Base-by-base conservation (phyloP, 2,888 invertebrate genomes). In the Mamestra brassicae region DNA sequence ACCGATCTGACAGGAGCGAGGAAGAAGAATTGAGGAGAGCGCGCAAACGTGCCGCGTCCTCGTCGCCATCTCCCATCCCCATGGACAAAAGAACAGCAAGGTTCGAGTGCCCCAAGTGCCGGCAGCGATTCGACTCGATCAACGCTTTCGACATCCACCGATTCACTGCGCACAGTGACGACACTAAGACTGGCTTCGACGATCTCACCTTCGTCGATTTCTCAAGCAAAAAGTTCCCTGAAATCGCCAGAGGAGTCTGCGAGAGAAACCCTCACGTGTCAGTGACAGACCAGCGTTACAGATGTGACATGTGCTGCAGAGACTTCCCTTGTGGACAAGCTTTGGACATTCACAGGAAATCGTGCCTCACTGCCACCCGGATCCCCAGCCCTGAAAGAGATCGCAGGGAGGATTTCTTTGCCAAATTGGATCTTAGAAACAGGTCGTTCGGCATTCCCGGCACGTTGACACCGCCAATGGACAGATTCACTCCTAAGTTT, bases 171-270 rank as follows among this genome's bases (percentile, higher is more conserved):
- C 98, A 98, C 85, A 93, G 94, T 11, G 96, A 96, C 84, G 97
- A 97, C 79, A 95, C 97, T 1, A 97, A 97, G 62, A 94, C 97
- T 2, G 98, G 98, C 26, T 98, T 97, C 91, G 97, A 97, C 84
- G 98, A 98, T 92, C 94, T 98, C 71, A 97, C 97, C 3, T 98
- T 98, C 90, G 97, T 98, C n/a, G 98, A 98, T 90, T 98, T 98
- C 90, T 97, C 98, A 0, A 97, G 97, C 76, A 97, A 97, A 85
- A 98, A 98, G 91, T 98, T 98, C 90, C 97, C 98, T 0, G 97
- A 98, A 71, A 98, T 98, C 82, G 98, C 98, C 0, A 97, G 98
- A 81, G 97, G 97, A 38, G 97, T 97, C 17, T 87, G 88, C 80
- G 98, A 98, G 89, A 97, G 97, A 76, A 93, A 90, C 68, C 88